phyloP scores from a whole-genome alignment of 2,113 vertebrate genomes.

The Cebus imitator region DNA sequence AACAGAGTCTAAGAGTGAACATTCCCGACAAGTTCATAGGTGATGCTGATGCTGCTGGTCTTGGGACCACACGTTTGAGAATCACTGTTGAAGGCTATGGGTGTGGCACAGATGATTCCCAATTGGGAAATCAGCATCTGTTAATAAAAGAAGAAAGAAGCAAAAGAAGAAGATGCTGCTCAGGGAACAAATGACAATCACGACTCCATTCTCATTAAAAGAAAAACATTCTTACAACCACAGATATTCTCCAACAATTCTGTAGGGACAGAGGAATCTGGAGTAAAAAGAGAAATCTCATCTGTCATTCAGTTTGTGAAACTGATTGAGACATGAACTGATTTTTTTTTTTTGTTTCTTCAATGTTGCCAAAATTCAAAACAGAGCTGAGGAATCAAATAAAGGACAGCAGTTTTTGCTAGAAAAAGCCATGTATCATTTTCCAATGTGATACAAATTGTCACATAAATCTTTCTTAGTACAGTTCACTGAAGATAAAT shows the following conservation, averaged over 20 bases:
- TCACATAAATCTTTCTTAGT: conserved; percentile 67
- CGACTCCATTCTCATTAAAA: background rate
- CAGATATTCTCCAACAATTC: background rate
- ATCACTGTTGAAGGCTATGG: background rate
- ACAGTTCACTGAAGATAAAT: conserved; percentile 55
- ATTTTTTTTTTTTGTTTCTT: conserved; percentile 47
- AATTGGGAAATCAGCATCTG: background rate
- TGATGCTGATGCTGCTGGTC: background rate
- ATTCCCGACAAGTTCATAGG: background rate
- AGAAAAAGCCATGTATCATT: conserved; percentile 43
- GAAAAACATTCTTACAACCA: background rate
- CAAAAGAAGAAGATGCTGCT: background rate
- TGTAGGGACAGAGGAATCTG: background rate
- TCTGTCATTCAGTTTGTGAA: conserved; percentile 43
- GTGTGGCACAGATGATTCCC: background rate
- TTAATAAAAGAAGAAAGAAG: background rate
- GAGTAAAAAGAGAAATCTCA: conserved; percentile 9
- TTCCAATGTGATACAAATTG: conserved; percentile 57
- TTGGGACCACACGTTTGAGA: background rate
- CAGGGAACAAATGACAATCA: background rate
- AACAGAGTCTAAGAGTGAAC: background rate
- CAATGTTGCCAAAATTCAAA: conserved; percentile 58
- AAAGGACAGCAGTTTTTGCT: conserved; percentile 33
- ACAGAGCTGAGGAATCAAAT: conserved; percentile 57
- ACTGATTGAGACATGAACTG: conserved; percentile 61